phyloP scores from a whole-genome alignment of 2,888 invertebrate species.

The Saturnia japonica region DNA sequence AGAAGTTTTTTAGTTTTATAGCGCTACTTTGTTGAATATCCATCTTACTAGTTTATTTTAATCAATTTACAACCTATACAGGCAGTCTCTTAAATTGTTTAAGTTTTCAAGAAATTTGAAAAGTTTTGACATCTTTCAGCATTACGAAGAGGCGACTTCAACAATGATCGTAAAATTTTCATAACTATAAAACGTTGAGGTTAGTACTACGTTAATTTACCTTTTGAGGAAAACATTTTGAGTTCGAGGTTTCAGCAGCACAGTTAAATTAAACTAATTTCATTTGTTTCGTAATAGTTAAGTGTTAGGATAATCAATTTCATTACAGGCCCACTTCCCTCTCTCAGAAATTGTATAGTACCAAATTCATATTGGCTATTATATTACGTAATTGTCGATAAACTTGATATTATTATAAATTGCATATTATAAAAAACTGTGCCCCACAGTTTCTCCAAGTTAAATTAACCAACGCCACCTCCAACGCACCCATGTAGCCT shows the following conservation, averaged over 20 bases:
- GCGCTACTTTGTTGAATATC: not conserved
- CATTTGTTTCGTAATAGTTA: not conserved
- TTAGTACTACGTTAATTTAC: not conserved
- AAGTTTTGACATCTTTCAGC: constrained; percentile 6
- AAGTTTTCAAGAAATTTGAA: constrained; percentile 7
- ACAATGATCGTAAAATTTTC: constrained; percentile 24
- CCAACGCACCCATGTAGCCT: too few species aligned
- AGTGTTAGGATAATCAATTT: not conserved
- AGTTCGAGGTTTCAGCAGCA: not conserved
- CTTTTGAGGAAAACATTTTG: not conserved
- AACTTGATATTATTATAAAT: too few species aligned
- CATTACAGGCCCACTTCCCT: not conserved
- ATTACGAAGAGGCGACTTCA: constrained; percentile 24
- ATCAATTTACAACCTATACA: not conserved
- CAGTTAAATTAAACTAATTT: not conserved
- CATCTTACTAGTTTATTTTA: not conserved
- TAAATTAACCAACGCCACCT: too few species aligned
- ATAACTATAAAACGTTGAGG: constrained; percentile 15
- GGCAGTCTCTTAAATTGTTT: not conserved
- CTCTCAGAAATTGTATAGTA: not conserved
- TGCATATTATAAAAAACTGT: too few species aligned
- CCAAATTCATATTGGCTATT: not conserved
- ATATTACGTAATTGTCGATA: too few species aligned
- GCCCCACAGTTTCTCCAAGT: too few species aligned
- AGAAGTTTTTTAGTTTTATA: too few species aligned